Percentiles rank a stretch among this genome's conserved stretches.
Evolutionary conservation across 1,140 invertebrate species (phyloP).

Genomic region (Ephestia elutella): DNA sequence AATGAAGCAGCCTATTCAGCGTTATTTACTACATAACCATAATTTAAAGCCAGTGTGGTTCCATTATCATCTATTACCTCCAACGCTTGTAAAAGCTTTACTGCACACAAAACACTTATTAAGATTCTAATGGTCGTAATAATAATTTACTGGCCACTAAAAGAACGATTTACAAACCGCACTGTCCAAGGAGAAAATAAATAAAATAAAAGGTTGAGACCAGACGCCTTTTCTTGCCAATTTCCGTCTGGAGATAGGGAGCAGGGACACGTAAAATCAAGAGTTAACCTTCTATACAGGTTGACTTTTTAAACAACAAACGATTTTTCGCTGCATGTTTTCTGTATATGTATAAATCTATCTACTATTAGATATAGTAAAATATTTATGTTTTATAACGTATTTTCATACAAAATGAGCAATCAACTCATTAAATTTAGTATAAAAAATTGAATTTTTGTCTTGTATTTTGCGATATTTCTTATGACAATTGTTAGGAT

Average conservation of each 20-base stretch:
- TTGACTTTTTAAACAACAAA: too few species aligned
- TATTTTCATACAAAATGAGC: too few species aligned
- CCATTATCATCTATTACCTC: constrained; percentile 3
- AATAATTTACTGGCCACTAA: constrained; percentile 6
- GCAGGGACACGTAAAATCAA: constrained; percentile 64
- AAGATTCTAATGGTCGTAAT: background rate
- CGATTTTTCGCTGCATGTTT: too few species aligned
- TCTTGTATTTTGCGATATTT: too few species aligned
- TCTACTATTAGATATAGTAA: too few species aligned
- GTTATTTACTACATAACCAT: background rate
- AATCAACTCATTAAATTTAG: too few species aligned
- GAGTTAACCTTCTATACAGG: constrained; percentile 43
- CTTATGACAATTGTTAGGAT: too few species aligned
- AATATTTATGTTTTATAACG: too few species aligned
- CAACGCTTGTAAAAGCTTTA: background rate
- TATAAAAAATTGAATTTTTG: too few species aligned
- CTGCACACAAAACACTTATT: constrained; percentile 3
- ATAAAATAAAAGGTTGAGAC: constrained; percentile 55
- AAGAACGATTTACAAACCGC: constrained; percentile 19
- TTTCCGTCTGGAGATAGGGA: constrained; percentile 55
- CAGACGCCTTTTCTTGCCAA: constrained; percentile 52
- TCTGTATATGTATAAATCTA: too few species aligned
- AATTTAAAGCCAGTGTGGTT: background rate
- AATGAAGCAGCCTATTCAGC: background rate
- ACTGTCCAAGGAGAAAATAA: constrained; percentile 34